Evolutionary conservation across 2,113 vertebrate species (phyloP), one percentile per base, ranked within the genome.

Genomic region (Ornithorhynchus anatinus): DNA sequence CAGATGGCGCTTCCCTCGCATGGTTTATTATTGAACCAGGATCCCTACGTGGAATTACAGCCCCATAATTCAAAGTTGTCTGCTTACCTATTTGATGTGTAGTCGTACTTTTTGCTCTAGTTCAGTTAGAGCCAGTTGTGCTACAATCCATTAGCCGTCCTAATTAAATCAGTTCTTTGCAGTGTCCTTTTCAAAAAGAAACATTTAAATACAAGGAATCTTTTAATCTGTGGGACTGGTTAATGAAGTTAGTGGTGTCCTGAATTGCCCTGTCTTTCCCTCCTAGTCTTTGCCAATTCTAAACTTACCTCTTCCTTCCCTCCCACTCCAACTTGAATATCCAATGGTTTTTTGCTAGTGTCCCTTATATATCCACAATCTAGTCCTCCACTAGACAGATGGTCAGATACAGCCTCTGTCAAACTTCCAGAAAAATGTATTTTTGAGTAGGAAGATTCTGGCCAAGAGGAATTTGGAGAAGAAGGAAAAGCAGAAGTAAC

Each of bases 151-250:
- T 82, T 71, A 84, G 59, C 70, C 19, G 14, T 6, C 37, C 65
- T 45, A 63, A 43, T 57, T 66, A n/a, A 33, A 22, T n/a, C 50
- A 62, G 60, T 58, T 48, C 48, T n/a, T 70, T 75, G 57, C 52
- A 63, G 64, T 50, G 29, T 50, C 19, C 43, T 80, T 77, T 57
- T 42, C 63, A 65, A 69, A 35, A 36, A 47, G 35, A 60, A 58
- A 60, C 61, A 75, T 64, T 37, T 44, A 72, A 67, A 53, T 68
- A 67, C n/a, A 53, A 72, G 66, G 47, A 48, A 63, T 50, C 43
- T 35, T 81, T 63, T 75, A 76, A 44, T 63, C 53, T 33, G 60
- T 4, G 17, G 14, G 20, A 20, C 39, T 27, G 60, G 40, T 36
- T 25, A 4, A 6, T 37, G 43, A 69, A 44, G n/a, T 64, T 59